Conservation (phyloP, 35 echinoderm and acorn worm genomes). For the Patiria miniata region DNA sequence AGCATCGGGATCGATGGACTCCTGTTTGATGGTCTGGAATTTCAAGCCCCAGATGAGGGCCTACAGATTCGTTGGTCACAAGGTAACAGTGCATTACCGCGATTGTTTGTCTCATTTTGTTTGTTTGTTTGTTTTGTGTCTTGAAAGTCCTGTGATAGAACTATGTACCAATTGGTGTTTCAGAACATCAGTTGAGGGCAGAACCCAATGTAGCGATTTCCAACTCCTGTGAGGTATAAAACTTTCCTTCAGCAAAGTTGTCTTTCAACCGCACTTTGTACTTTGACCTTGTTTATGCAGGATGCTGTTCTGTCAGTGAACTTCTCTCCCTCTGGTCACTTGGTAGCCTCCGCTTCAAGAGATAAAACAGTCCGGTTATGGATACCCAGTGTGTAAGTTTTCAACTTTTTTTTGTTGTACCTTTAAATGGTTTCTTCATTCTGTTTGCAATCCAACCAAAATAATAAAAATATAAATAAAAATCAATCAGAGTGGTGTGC, state of each 20-base stretch:
- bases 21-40: slow-evolving; percentile 98
- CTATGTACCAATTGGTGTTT: too few species aligned
- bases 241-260: too few species aligned
- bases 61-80: slow-evolving; percentile 96
- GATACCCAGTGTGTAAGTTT: slow-evolving; percentile 99
- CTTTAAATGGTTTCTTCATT: too few species aligned
- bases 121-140: too few species aligned
- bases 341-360: slow-evolving; percentile 92
- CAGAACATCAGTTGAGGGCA: too few species aligned
- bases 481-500: too few species aligned
- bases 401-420: background rate
- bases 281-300: slow-evolving; percentile 29
- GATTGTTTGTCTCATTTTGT: too few species aligned
- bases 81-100: slow-evolving; percentile 42
- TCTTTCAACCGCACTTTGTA: background rate
- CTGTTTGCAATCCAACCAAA: too few species aligned
- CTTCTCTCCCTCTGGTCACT: slow-evolving; percentile 96
- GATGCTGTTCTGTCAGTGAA: slow-evolving; percentile 93
- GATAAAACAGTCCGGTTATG: slow-evolving; percentile 96
- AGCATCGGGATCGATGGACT: slow-evolving; percentile 98
- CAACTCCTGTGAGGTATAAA: too few species aligned
- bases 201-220: too few species aligned
- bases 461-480: too few species aligned
- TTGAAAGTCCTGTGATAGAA: too few species aligned
- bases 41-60: slow-evolving; percentile 99